Evolutionary conservation across 1,140 invertebrate genomes (phyloP), one percentile per base, ranked within the genome.

Genomic region (Drosophila gunungcola): DNA sequence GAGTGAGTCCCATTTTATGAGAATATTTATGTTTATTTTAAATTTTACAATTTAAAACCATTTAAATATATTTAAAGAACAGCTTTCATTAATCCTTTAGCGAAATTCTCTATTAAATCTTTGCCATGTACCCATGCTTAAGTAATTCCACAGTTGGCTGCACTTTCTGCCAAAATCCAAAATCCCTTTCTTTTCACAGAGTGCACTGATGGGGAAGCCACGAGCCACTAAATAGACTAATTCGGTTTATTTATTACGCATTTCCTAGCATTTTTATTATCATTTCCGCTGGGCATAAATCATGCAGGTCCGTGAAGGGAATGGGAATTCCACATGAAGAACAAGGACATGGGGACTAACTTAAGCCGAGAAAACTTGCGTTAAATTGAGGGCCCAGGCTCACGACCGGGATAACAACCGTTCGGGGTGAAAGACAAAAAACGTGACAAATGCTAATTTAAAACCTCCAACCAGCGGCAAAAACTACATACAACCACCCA

Each of bases 401-500:
- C 46, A 45, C 13, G 61, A 53, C 29, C 41, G 16, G 60, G 27
- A 63, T 38, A 60, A 13, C 57, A 54, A 11, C 16, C 12, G 53
- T 27, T 39, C 46, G 46, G 72, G 70, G 52, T 68, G 48, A 53
- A 78, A 75, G 73, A 76, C 73, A 67, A 85, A 73, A 79, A 85
- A 80, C 78, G 82, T 90, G 81, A 90, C 81, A 90, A 90, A 90
- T 90, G 80, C 86, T 90, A 90, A 90, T 86, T 90, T 90, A 82
- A 90, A 86, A 80, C 86, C 86, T 85, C 86, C 86, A 69, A 61
- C 78, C 54, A 67, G 42, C 36, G 42, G 7, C 16, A 9, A 11
- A 70, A 57, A 70, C 51, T 69, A 45, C 46, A 32, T 45, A 54
- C 41, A 63, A 67, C 73, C 63, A 81, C 65, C 61, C 52, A 68